A percentile compares a stretch with the other conserved stretches of the same genome.
phyloP scores from a whole-genome alignment of 2,888 invertebrate genomes.

The Isoperla grammatica region DNA sequence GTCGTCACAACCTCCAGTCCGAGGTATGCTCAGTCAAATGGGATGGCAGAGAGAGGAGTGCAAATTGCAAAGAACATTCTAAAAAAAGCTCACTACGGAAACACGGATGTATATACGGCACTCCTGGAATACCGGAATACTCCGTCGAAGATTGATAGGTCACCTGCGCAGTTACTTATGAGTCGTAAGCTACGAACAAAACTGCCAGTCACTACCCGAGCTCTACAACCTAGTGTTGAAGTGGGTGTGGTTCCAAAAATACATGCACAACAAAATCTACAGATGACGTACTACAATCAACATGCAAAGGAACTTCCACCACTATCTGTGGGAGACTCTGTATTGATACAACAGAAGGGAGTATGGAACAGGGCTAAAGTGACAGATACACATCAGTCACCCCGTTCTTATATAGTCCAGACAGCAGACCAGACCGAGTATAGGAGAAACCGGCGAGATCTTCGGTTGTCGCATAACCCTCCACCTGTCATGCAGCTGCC shows the following conservation, averaged over 20 bases:
- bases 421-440: neutral
- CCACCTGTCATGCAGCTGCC: neutral
- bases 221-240: neutral
- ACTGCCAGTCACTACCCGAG: neutral
- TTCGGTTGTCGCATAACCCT: neutral
- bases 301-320: neutral
- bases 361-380: slow-evolving; percentile 1
- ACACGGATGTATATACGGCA: slow-evolving; percentile 10
- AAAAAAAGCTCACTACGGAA: slow-evolving; percentile 26
- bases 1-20: slow-evolving; percentile 30
- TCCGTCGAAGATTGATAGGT: neutral
- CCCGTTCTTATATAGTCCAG: slow-evolving; percentile 1
- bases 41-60: slow-evolving; percentile 32
- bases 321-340: neutral
- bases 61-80: slow-evolving; percentile 30
- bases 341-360: neutral
- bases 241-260: neutral
- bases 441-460: neutral
- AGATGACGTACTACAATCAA: slow-evolving; percentile 9
- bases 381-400: neutral
- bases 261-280: neutral
- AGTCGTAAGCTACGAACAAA: slow-evolving; percentile 1
- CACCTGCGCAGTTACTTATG: slow-evolving; percentile 3
- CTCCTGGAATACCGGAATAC: slow-evolving; percentile 17
- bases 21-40: slow-evolving; percentile 33